Percentiles rank a stretch among this genome's conserved stretches.
Conservation (phyloP, 1,140 invertebrate species). For the Copidosoma floridanum region DNA sequence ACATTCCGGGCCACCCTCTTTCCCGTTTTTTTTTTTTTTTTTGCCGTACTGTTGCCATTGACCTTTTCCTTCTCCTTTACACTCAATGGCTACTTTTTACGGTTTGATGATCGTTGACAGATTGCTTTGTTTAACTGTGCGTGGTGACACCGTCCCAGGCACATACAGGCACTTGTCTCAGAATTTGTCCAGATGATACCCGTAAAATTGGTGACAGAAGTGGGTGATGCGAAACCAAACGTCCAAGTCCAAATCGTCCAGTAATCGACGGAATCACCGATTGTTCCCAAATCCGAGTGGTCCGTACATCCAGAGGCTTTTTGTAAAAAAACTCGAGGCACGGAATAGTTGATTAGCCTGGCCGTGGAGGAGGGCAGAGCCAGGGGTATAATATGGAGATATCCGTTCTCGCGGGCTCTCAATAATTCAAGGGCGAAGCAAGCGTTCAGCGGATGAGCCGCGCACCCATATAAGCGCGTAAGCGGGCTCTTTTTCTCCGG, state of each 20-base stretch:
- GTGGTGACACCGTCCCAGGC: too few species aligned
- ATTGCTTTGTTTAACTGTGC: too few species aligned
- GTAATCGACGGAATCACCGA: too few species aligned
- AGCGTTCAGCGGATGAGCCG: slow-evolving; percentile 33
- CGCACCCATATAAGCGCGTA: slow-evolving; percentile 40
- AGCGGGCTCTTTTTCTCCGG: too few species aligned
- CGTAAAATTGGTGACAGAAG: too few species aligned
- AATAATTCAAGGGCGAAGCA: slow-evolving; percentile 40
- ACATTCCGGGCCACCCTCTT: slow-evolving; percentile 29
- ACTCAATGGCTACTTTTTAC: background rate
- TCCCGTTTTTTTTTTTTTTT: too few species aligned
- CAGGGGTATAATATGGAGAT: too few species aligned
- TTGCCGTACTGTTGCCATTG: background rate
- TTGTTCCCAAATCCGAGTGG: background rate
- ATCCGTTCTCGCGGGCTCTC: slow-evolving; percentile 31
- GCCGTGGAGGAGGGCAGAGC: background rate
- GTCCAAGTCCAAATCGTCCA: too few species aligned
- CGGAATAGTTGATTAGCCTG: background rate
- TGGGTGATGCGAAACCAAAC: too few species aligned
- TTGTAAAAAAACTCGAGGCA: background rate
- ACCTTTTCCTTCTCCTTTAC: background rate
- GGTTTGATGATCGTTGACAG: background rate
- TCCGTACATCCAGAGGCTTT: background rate
- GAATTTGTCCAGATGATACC: too few species aligned
- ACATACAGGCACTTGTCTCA: too few species aligned